These are phyloP conservation scores for Drosophila tristis DNA, from an alignment of 1,140 invertebrate genomes.

Conservation along the genomic window DNA sequence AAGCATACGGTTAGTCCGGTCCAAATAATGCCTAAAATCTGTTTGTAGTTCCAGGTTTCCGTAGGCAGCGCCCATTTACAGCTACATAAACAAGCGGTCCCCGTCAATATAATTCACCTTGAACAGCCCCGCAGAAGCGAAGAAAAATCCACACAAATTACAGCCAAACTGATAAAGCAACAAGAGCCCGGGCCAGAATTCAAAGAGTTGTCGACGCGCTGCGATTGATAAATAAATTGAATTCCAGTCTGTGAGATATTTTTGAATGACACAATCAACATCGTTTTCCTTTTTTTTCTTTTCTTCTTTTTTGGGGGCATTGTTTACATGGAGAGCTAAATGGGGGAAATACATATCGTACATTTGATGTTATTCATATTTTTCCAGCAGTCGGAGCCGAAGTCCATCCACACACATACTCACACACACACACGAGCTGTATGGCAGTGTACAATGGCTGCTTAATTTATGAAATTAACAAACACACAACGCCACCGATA, in stretches of 20 bases:
- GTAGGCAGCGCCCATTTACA: conserved; percentile 43
- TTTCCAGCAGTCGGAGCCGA: conserved; percentile 18
- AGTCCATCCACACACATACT: too few species aligned
- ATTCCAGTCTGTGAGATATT: conserved; percentile 52
- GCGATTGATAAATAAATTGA: conserved; percentile 69
- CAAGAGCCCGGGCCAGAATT: conserved; percentile 22
- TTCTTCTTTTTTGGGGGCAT: conserved; percentile 9
- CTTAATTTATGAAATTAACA: conserved; percentile 81
- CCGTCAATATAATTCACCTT: conserved; percentile 70
- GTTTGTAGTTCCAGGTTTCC: conserved; percentile 41
- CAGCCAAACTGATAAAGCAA: conserved; percentile 28
- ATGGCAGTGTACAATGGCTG: conserved; percentile 44
- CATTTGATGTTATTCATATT: conserved; percentile 25
- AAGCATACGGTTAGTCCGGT: background rate
- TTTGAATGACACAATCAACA: conserved; percentile 45
- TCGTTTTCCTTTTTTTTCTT: background rate
- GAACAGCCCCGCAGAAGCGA: conserved; percentile 33
- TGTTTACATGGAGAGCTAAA: conserved; percentile 44
- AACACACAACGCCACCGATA: conserved; percentile 41
- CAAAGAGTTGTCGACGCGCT: conserved; percentile 33
- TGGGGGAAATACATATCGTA: conserved; percentile 24
- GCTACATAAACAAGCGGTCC: conserved; percentile 43
- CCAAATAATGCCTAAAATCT: conserved; percentile 3
- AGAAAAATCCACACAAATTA: conserved; percentile 52
- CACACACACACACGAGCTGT: background rate